Evolutionary conservation across 1,140 invertebrate genomes (phyloP), one percentile per base, ranked within the genome.

Genomic region (Drosophila ananassae): DNA sequence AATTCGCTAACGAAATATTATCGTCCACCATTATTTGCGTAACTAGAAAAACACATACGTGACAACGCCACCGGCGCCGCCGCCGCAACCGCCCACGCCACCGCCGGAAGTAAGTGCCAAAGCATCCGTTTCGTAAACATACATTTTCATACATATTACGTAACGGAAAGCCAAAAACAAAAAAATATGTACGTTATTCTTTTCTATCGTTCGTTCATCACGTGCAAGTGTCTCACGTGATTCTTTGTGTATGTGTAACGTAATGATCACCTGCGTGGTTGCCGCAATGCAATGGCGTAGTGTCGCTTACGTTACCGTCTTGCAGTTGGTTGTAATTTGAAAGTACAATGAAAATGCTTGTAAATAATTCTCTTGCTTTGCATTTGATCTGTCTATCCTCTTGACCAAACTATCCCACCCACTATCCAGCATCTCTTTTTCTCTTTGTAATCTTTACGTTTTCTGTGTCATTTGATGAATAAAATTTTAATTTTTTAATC

Each of bases 281-380:
- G 78, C 77, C 57, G 41, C 34, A 55, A 66, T 61, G 67, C 67
- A 69, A 61, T 61, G 66, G 55, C 81, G 82, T 66, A 74, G 78
- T 78, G 71, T 64, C 82, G 75, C 80, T 85, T 75, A 82, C 82
- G 82, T 85, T 85, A 58, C 69, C 78, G 66, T 78, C 82, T 85
- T 82, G 82, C 82, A 87, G 82, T 87, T 87, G 79, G 83, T 89
- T 89, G 83, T 89, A 71, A 89, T 74, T 81, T 90, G 75, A 81
- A 90, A 90, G 89, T 90, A 84, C 79, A 81, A 84, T 90, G 89
- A 90, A 90, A 90, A 90, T 90, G 89, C 89, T 87, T 90, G 89
- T 90, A 90, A 90, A 90, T 89, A 87, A 83, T 83, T 89, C 63
- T 72, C 68, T 82, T 90, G 83, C 83, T 77, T 89, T 89, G 81